These are phyloP conservation scores for Stenopsyche tienmushanensis DNA, from an alignment of 1,140 invertebrate genomes.

Conservation along the genomic window DNA sequence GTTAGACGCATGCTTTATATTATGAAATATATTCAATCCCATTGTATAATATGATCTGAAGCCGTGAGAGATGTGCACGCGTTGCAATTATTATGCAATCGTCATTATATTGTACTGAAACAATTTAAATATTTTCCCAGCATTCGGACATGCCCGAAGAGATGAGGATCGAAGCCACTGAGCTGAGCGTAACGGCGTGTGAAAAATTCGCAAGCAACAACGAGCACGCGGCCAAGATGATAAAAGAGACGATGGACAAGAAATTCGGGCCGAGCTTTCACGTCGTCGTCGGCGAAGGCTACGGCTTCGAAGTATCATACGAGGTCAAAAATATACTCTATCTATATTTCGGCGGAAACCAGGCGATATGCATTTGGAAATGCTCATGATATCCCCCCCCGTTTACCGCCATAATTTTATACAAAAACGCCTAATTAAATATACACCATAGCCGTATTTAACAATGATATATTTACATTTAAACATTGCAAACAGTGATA, in stretches of 20 bases:
- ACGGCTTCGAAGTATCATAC: conserved; percentile 89
- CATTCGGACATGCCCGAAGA: conserved; percentile 89
- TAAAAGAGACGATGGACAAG: conserved; percentile 93
- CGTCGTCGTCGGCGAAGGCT: conserved; percentile 90
- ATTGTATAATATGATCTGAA: no score
- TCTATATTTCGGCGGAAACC: conserved; percentile 89
- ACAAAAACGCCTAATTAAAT: no score
- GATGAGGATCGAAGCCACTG: conserved; percentile 84
- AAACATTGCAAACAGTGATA: no score
- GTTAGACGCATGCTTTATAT: no score
- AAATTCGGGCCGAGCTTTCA: conserved; percentile 93
- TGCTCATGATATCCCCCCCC: conserved; percentile 64
- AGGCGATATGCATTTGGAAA: conserved; percentile 89
- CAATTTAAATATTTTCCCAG: conserved; percentile 58
- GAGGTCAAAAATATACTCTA: conserved; percentile 87
- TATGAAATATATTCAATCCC: background rate
- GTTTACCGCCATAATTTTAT: no score
- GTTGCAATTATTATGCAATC: no score
- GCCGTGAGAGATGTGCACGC: no score
- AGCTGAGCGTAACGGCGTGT: conserved; percentile 86
- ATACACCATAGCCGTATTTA: no score
- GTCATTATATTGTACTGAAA: no score
- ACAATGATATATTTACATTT: no score
- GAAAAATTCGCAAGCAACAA: conserved; percentile 85
- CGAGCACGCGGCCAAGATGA: conserved; percentile 73